phyloP scores from a whole-genome alignment of 2,113 vertebrate species.

The Cygnus atratus region DNA sequence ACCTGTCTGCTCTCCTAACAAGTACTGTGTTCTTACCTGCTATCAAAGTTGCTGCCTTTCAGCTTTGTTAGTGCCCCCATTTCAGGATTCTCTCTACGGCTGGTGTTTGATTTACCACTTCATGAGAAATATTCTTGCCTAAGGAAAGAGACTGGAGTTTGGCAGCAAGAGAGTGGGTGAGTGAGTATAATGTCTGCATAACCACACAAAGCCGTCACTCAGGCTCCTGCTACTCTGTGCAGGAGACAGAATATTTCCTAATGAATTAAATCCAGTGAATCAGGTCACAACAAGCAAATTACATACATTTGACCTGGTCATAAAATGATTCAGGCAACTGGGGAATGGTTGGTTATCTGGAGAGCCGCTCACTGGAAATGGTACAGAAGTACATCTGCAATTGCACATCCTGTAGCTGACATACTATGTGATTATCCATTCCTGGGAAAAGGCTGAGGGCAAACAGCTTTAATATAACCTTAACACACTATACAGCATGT shows the following conservation, averaged over 20 bases:
- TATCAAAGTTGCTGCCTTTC: neutral
- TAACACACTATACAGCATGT: neutral
- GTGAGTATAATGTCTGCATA: neutral
- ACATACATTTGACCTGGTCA: neutral
- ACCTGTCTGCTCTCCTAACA: neutral
- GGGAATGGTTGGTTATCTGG: neutral
- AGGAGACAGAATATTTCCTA: neutral
- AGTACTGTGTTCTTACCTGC: neutral
- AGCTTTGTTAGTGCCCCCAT: neutral
- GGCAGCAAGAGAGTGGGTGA: neutral
- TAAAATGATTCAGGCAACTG: neutral
- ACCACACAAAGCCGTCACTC: neutral
- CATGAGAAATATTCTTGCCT: neutral
- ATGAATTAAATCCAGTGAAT: neutral
- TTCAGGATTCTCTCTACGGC: neutral
- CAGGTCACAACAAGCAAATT: neutral
- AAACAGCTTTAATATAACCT: neutral
- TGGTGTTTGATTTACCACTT: neutral
- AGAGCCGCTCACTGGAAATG: fast-evolving
- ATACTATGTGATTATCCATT: neutral
- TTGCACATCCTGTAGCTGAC: neutral
- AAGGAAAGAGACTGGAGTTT: neutral
- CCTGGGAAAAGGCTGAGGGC: neutral
- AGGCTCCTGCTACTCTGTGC: neutral
- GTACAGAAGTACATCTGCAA: neutral